A percentile compares a stretch with the other conserved stretches of the same genome.
These are phyloP conservation scores for Dascyllus trimaculatus DNA, from an alignment of 2,113 vertebrate genomes.

Conservation along the genomic window DNA sequence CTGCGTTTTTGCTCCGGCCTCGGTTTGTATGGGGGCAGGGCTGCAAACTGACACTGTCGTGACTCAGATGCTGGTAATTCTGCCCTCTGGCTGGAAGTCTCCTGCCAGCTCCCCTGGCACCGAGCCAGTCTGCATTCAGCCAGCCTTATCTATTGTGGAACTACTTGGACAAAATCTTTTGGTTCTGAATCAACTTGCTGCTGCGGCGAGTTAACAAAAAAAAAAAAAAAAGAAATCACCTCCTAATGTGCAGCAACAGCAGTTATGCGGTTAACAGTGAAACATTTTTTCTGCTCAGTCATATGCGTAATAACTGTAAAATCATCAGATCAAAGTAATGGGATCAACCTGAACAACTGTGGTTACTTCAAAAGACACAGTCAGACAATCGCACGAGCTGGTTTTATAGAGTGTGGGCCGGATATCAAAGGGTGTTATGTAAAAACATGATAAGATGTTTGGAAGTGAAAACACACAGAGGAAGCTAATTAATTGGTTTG, in stretches of 20 bases:
- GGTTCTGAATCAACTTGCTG: constrained; percentile 59
- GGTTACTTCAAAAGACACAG: constrained; percentile 59
- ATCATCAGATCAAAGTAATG: constrained; percentile 64
- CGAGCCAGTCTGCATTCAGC: constrained; percentile 40
- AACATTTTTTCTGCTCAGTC: constrained; percentile 26
- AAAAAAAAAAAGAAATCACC: constrained; percentile 34
- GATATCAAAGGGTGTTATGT: constrained; percentile 53
- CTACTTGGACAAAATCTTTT: constrained; percentile 33
- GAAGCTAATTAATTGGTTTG: constrained; percentile 57
- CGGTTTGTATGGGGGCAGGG: constrained; percentile 25
- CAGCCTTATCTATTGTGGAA: constrained; percentile 45
- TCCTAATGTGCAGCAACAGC: constrained; percentile 23
- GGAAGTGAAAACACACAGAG: constrained; percentile 37
- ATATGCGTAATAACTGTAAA: constrained; percentile 41
- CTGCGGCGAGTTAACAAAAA: constrained; percentile 26
- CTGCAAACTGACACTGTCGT: constrained; percentile 55
- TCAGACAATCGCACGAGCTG: constrained; percentile 44
- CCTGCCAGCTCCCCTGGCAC: constrained; percentile 63
- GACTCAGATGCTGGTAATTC: constrained; percentile 49
- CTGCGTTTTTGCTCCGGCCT: constrained; percentile 48
- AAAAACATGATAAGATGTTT: constrained; percentile 41
- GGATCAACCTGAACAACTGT: constrained; percentile 53
- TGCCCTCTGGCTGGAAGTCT: constrained; percentile 53
- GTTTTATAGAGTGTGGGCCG: constrained; percentile 37
- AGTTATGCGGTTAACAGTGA: constrained; percentile 27